Conservation (phyloP, 1,140 invertebrate genomes). For the Drosophila mauritiana region DNA sequence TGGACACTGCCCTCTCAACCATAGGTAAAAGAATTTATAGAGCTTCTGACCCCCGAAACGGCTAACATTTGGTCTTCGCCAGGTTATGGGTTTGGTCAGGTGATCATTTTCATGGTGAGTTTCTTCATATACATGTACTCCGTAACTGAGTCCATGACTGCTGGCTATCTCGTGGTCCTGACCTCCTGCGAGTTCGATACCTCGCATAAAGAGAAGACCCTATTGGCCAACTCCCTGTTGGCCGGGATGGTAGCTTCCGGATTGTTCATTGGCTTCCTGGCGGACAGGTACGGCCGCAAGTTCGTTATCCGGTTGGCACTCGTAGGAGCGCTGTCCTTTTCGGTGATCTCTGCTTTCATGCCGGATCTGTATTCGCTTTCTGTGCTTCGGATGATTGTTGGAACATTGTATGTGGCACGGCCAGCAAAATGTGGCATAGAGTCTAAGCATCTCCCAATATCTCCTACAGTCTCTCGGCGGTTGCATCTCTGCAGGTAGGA, state of each 20-base stretch:
- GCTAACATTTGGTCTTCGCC: neutral
- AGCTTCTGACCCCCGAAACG: no score
- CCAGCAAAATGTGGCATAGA: neutral
- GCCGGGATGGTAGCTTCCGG: conserved; percentile 21
- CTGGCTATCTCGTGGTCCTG: conserved; percentile 17
- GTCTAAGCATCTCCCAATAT: neutral
- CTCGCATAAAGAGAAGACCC: neutral
- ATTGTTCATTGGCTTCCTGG: conserved; percentile 22
- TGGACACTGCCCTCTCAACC: conserved; percentile 21
- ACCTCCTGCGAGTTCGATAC: conserved; percentile 24
- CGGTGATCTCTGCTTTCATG: conserved; percentile 5
- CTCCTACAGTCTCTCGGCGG: conserved; percentile 3
- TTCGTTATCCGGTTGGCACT: neutral
- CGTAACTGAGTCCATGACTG: conserved; percentile 10
- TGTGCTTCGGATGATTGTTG: neutral
- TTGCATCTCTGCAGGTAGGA: conserved; percentile 7
- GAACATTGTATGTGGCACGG: conserved; percentile 20
- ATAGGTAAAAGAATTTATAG: conserved; percentile 23
- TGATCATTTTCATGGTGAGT: conserved; percentile 2
- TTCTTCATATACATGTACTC: neutral
- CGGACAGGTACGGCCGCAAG: conserved; percentile 19
- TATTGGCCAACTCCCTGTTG: conserved; percentile 5
- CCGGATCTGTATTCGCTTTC: conserved; percentile 18
- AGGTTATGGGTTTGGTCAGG: conserved; percentile 33
- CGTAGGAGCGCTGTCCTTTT: neutral